Evolutionary conservation across 2,797 vertebrate species (phyloP).

Genomic region (Echiichthys vipera): DNA sequence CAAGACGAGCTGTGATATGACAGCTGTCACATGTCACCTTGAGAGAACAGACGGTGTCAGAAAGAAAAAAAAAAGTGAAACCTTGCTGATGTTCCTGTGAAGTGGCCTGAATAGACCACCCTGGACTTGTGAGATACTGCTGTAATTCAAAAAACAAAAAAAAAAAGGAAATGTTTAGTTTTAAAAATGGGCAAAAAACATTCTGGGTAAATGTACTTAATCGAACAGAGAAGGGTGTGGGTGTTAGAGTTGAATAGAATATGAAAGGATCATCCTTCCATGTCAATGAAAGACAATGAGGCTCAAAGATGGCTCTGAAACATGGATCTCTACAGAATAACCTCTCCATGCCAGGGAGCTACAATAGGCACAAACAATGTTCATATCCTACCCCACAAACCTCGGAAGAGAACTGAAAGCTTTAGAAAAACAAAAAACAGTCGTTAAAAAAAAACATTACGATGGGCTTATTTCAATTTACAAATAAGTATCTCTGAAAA

Average conservation of each 20-base stretch:
- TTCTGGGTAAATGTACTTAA: not conserved
- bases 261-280: not conserved
- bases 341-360: conserved; percentile 1
- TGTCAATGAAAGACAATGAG: not conserved
- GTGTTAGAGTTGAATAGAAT: not conserved
- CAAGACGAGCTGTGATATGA: conserved; percentile 57
- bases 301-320: not conserved
- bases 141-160: not conserved
- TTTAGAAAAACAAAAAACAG: not conserved
- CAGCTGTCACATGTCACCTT: conserved; percentile 68
- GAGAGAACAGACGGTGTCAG: conserved; percentile 46
- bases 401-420: not conserved
- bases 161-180: not conserved
- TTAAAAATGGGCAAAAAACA: not conserved
- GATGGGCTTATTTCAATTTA: not conserved
- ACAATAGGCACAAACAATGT: not conserved
- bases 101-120: conserved; percentile 47
- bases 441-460: not conserved
- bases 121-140: conserved; percentile 15
- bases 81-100: conserved; percentile 50
- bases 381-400: not conserved
- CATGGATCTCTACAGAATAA: not conserved
- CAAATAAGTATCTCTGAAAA: not conserved
- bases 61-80: conserved; percentile 50
- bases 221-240: not conserved